A percentile compares a stretch with the other conserved stretches of the same genome.
phyloP scores from a whole-genome alignment of 2,888 invertebrate species.

The Temnothorax unifasciatus region DNA sequence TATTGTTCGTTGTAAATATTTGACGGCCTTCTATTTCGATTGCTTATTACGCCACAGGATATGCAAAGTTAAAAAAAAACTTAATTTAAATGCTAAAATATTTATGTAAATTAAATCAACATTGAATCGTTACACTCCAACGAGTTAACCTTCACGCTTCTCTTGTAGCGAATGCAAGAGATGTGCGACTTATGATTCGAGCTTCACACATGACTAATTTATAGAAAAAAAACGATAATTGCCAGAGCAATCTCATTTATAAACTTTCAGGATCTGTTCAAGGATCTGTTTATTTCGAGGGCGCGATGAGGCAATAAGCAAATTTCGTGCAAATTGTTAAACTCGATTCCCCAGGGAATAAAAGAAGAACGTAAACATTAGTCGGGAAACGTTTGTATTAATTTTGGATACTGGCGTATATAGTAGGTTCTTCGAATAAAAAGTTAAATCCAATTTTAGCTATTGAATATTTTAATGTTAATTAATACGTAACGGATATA shows the following conservation, averaged over 20 bases:
- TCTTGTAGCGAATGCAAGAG: background rate
- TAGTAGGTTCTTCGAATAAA: background rate
- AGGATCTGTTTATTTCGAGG: no score
- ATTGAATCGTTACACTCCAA: background rate
- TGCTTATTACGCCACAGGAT: background rate
- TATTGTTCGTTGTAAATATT: slow-evolving; percentile 19
- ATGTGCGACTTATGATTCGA: no score
- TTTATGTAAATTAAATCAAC: slow-evolving; percentile 13
- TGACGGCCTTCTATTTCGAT: no score
- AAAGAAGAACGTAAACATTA: background rate
- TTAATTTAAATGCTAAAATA: slow-evolving; percentile 26
- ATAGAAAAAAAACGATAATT: background rate
- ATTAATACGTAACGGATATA: background rate
- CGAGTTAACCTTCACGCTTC: background rate
- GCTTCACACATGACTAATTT: no score
- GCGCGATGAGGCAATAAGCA: no score
- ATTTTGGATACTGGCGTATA: background rate
- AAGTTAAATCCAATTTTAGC: background rate
- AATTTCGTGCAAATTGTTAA: background rate
- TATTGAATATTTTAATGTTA: background rate
- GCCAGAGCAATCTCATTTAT: background rate
- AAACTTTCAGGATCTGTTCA: background rate
- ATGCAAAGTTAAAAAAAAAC: background rate
- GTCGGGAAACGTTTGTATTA: background rate
- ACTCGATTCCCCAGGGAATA: no score